Base-by-base conservation (phyloP, 2,888 invertebrate species). In the Leptogaster cylindrica region DNA sequence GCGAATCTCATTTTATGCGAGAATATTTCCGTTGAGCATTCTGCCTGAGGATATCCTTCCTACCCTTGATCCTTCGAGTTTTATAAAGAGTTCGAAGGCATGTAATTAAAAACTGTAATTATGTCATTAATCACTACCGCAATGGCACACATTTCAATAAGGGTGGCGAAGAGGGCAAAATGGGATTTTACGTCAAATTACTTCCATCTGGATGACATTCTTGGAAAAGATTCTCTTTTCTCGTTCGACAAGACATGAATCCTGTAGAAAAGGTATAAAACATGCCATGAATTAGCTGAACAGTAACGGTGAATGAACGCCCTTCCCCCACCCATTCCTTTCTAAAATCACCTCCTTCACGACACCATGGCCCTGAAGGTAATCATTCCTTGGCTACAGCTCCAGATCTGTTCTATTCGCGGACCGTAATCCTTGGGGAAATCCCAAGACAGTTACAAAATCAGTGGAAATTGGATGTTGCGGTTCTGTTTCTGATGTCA, bases 61-160 rank as follows among this genome's bases (percentile, higher is more conserved):
- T 44, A 44, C 44, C 41, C 44, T 61, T 61, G 44, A 61, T 61
- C 61, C 61, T 44, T 23, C 44, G 61, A 27, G 27, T 61, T 61
- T 48, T 61, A 61, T 61, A 61, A 61, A 28, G 44, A 61, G 61
- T 61, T 61, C 44, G 61, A 61, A 61, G 61, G 61, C 61, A 8
- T 61, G 61, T 61, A 61, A 61, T 61, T 61, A 61, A 61, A 61
- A 61, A 61, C 61, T 61, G 61, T 61, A 61, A 61, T 61, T 61
- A 61, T 61, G 27, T 61, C 61, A 61, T 61, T 61, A 61, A 61
- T 61, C 61, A 61, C 44, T 27, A 27, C 44, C 44, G 23, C 61
- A 44, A 44, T 14, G 27, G 27, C 44, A 41, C 44, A 44, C 61
- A 41, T 27, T 61, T 61, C 61, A 61, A 61, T 61, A 61, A 25